Evolutionary conservation across 2,113 vertebrate genomes (phyloP), one percentile per base, ranked within the genome.

Genomic region (Tretioscincus oriximinensis): DNA sequence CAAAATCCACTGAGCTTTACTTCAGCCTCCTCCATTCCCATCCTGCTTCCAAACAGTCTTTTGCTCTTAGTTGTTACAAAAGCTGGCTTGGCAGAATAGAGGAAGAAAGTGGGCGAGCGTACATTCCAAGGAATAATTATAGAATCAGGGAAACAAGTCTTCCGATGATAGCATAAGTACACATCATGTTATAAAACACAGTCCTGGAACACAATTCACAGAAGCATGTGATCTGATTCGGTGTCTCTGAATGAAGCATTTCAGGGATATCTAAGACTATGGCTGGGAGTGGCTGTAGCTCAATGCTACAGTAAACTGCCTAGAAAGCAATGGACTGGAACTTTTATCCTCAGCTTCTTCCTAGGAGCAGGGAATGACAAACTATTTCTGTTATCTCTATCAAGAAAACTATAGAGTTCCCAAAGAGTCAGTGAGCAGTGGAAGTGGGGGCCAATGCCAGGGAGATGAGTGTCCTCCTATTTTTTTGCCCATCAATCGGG

Each of bases 81-180:
- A 81, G 2, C 0, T 0, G 0, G 49, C 80, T 0, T 1, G 72
- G 91, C 84, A 81, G 85, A 88, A 89, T 31, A 29, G 29, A 90
- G 85, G 85, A 86, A 90, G 85, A 68, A 68, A 81, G 72, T 81
- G 80, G 80, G 72, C 45, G 80, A 87, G 81, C 81, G 83, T 86
- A 81, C 83, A 76, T 76, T 84, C 83, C 71, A 87, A 12, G 1
- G 67, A 71, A 86, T 91, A 94, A 93, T 92, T 92, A 91, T 91
- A 90, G 91, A 91, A 88, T 91, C 10, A 54, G 78, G 87, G 92
- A 94, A 93, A 93, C 90, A 91, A 91, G 91, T 82, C 83, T 84
- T 88, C 84, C 90, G 92, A 94, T 77, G 88, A 91, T 88, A 92
- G 85, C 21, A 71, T 88, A 88, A 86, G 88, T 88, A 94, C 92